Evolutionary conservation across 2,888 invertebrate genomes (phyloP), one percentile per base, ranked within the genome.

Genomic region (Cataglyphis rosenhaueri): DNA sequence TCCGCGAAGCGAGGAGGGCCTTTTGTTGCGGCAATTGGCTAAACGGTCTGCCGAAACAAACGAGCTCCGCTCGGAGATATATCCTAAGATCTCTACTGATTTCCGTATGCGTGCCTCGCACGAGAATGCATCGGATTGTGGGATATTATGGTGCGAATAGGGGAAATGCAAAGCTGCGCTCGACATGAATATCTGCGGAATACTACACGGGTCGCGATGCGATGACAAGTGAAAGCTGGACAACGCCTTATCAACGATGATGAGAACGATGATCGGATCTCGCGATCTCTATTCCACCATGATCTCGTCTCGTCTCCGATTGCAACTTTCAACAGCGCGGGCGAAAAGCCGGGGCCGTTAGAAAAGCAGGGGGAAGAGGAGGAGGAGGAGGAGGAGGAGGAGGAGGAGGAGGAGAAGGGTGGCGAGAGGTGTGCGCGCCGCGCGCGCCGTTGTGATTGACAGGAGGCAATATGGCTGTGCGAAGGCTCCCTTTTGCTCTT

Each of bases 391-490:
- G 5, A 4, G 44, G 44, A 25, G 25, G 25, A 1, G 25, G 25
- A 25, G 2, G 9, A 12, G 15, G 41, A 15, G 41, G 41, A 3
- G 3, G 8, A n/a, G 8, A 8, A n/a, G 52, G 52, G 8, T 6
- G 52, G 74, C 21, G 57, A 21, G 74, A 44, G 87, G 83, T 82
- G 86, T 68, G 84, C 84, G 86, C 41, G 85, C 87, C 81, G 87
- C 84, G 89, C 91, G 89, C 78, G 89, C 92, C 91, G 93, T 92
- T 93, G 94, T 94, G 94, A 94, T 94, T 94, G 94, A 94, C 94
- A 94, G 94, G 93, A 93, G 93, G 94, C 94, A 94, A 94, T 94
- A 94, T 94, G 94, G 92, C 92, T 92, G 91, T 92, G 88, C 86
- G 91, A 90, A 92, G 91, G 88, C 90, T 91, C 91, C 91, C 91